Base-by-base conservation (phyloP, 2,888 invertebrate genomes). In the Boloria selene region DNA sequence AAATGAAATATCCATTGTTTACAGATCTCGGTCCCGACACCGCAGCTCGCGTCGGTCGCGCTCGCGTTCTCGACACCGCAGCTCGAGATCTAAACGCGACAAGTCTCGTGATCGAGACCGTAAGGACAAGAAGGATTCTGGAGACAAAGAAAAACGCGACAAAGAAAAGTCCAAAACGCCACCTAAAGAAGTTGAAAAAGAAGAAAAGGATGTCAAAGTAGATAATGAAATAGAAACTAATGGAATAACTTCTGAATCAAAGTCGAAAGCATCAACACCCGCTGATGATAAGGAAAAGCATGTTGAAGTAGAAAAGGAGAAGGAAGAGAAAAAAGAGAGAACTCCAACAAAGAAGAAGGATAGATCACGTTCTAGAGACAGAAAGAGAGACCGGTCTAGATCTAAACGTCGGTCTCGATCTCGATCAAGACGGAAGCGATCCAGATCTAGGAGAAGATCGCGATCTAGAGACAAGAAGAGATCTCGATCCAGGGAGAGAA, bases 371-470 rank as follows among this genome's bases (percentile, higher is more conserved):
- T 92, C 92, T 5, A 85, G 86, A 63, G 93, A 92, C 13, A 87
- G 82, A 52, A 90, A 90, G 61, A 84, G 88, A 2, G 91, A 92
- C 16, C 81, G 92, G 4, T 92, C 95, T 0, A 90, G 95, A 1
- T 95, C 95, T 49, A 92, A 93, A 61, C 93, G 95, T 78, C 83
- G 94, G 18, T 94, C 94, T n/a, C 87, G 93, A 38, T 94, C 94
- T 0, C 87, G 94, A 51, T 90, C 90, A 2, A 79, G 85, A 49
- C 84, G 89, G 77, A 93, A 85, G 83, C 92, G 90, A 0, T 90
- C 93, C 0, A 87, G 93, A 2, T 93, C 93, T 31, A 53, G 16
- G 16, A 53, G 31, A 53, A 26, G 93, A 42, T 94, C 94, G 14
- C 17, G 55, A 3, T 90, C 90, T 0, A 79, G 85, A 22, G 93